These are phyloP conservation scores for Rugalucina vietnamica DNA, from an alignment of 2,888 invertebrate species.

Conservation along the genomic window DNA sequence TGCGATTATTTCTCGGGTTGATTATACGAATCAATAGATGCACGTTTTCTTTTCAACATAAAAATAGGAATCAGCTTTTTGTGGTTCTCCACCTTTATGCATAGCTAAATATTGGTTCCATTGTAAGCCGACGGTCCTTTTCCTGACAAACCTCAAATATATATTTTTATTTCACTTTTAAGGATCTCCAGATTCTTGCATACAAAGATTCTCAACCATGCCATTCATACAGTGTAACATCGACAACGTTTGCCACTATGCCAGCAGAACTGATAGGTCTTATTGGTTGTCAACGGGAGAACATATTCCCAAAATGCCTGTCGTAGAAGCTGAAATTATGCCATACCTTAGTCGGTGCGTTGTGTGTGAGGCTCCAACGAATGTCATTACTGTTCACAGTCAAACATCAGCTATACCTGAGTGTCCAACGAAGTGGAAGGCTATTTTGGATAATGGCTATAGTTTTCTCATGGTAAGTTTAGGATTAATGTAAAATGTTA, in stretches of 20 bases:
- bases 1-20: too few relatives aligned
- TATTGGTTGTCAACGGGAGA: background rate
- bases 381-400: background rate
- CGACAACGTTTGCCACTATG: background rate
- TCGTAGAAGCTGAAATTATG: background rate
- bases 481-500: too few relatives aligned
- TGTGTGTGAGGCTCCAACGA: background rate
- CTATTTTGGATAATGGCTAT: background rate
- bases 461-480: conserved; percentile 4
- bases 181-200: background rate
- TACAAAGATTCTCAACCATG: background rate
- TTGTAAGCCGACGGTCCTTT: too few relatives aligned
- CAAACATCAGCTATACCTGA: background rate
- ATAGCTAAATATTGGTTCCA: too few relatives aligned
- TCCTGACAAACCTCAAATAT: too few relatives aligned
- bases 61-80: too few relatives aligned
- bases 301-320: background rate
- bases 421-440: background rate
- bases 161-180: background rate
- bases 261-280: background rate
- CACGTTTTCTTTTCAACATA: too few relatives aligned
- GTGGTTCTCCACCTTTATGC: too few relatives aligned
- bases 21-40: too few relatives aligned
- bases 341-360: background rate
- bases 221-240: background rate